Base-by-base conservation (phyloP, 2,888 invertebrate genomes). In the Macrophya annulata region DNA sequence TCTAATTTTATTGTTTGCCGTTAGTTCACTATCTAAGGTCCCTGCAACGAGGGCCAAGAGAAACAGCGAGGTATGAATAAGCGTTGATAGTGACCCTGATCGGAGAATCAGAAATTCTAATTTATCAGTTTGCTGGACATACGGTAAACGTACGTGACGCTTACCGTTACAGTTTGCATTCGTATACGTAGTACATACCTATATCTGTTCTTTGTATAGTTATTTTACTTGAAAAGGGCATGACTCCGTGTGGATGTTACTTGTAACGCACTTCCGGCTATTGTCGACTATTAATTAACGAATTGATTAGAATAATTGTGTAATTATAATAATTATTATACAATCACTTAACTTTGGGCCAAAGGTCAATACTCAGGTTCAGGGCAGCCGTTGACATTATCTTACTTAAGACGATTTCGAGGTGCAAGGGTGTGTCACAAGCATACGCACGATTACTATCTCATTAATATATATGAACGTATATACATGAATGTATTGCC, bases 271-370 rank as follows among this genome's bases (percentile, higher is more conserved):
- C 89, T 90, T 92, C 92, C 92, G 91, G 88, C 90, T 89, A 93
- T 93, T 93, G 92, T 92, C 83, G 68, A 72, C 43, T 45, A 83
- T 71, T 84, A 79, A 91, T 91, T 91, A 90, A 89, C 89, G 90
- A 90, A 90, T 90, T 89, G 90, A 90, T 91, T 91, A 89, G 90
- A 92, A 89, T 90, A 85, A 45, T 72, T 45, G 25, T 17, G 86
- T 89, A 90, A 91, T 90, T 89, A 90, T 89, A 89, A 90, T 91
- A 91, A 92, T 92, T 92, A 90, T 88, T 92, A 92, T 92, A 91
- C 91, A 91, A 92, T 92, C 90, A 90, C 87, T 89, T 90, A 90
- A 90, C 87, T 87, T 48, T 12, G 55, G 88, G 87, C 85, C 90
- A 86, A 89, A 90, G 91, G 90, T 90, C 91, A 91, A 90, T 89